Conservation (phyloP, 2,113 vertebrate species). For the Cariama cristata region DNA sequence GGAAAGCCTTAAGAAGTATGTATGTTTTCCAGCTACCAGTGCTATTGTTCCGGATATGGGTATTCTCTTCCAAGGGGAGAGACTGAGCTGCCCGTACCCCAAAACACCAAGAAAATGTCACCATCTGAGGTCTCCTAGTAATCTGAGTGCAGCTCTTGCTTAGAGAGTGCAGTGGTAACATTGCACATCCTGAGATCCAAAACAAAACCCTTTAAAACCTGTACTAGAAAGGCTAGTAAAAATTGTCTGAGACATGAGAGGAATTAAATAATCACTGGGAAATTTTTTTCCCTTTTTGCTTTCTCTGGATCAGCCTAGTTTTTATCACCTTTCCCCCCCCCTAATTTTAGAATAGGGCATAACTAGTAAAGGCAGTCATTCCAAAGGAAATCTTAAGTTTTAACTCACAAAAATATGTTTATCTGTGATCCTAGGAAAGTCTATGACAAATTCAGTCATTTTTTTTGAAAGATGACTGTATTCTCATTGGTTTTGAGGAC, state of each 20-base stretch:
- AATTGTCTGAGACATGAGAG: neutral
- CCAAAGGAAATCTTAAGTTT: neutral
- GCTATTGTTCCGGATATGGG: neutral
- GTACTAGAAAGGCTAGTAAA: neutral
- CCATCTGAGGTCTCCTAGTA: neutral
- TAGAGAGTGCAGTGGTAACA: neutral
- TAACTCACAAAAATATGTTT: neutral
- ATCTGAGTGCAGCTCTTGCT: neutral
- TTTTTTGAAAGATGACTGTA: neutral
- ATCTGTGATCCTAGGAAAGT: neutral
- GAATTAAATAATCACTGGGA: neutral
- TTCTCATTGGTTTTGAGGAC: neutral
- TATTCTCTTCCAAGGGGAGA: neutral
- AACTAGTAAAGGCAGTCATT: neutral
- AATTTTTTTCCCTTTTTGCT: neutral
- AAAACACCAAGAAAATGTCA: neutral
- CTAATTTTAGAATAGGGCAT: neutral
- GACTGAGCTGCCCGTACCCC: neutral
- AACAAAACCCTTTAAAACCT: neutral
- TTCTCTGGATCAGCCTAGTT: neutral
- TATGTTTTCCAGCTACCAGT: neutral
- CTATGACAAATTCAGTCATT: neutral
- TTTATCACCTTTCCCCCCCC: neutral
- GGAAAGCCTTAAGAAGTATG: neutral
- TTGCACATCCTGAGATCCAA: neutral